Percentiles rank a stretch among this genome's conserved stretches.
phyloP scores from a whole-genome alignment of 2,797 vertebrate genomes.

The Falco naumanni region DNA sequence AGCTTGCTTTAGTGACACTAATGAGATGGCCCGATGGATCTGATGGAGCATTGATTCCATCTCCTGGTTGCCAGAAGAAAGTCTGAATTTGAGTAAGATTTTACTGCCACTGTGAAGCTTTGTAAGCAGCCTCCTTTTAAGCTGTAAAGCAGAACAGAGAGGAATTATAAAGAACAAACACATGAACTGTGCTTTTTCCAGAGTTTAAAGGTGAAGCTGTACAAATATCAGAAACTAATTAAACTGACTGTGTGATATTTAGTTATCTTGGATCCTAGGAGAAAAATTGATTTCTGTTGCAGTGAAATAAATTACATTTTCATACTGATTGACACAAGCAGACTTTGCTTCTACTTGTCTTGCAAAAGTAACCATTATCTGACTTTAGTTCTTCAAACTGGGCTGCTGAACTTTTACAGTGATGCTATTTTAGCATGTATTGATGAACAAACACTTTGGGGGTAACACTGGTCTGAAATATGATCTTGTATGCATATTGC shows the following conservation, averaged over 20 bases:
- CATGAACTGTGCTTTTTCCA: background rate
- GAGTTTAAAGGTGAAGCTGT: slow-evolving; percentile 64
- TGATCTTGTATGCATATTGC: background rate
- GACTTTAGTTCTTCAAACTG: background rate
- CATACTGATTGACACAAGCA: slow-evolving; percentile 48
- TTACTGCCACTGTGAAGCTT: background rate
- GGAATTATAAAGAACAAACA: slow-evolving; percentile 23
- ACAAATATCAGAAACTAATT: slow-evolving; percentile 32
- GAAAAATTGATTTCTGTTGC: slow-evolving; percentile 63
- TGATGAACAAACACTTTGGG: background rate
- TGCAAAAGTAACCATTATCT: slow-evolving; percentile 31
- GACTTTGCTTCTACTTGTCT: slow-evolving; percentile 38
- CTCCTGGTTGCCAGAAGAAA: background rate
- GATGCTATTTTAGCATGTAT: background rate
- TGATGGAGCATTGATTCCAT: background rate
- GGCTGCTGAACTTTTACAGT: background rate
- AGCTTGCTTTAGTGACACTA: background rate
- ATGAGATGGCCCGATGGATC: background rate
- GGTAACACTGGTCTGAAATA: background rate
- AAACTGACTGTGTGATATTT: too few species aligned
- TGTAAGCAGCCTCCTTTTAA: background rate
- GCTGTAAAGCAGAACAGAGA: slow-evolving; percentile 39
- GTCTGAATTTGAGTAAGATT: background rate
- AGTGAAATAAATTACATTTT: slow-evolving; percentile 69
- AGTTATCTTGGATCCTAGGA: slow-evolving; percentile 11